Evolutionary conservation across 2,888 invertebrate genomes (phyloP).

Genomic region (Andricus quercusramuli): DNA sequence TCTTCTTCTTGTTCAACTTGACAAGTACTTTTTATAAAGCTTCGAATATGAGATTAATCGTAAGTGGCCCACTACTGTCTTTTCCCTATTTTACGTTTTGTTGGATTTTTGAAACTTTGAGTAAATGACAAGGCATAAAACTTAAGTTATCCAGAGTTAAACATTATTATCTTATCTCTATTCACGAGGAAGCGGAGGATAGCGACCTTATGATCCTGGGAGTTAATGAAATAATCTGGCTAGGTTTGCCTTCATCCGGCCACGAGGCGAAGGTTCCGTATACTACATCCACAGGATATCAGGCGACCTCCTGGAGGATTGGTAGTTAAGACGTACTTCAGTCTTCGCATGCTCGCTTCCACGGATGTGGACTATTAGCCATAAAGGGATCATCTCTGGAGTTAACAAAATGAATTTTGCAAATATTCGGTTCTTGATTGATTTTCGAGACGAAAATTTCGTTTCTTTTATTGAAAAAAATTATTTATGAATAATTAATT

Average conservation of each 20-base stretch:
- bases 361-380: conserved; percentile 13
- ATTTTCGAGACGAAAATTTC: background rate
- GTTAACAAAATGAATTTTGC: conserved; percentile 7
- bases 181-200: conserved; percentile 16
- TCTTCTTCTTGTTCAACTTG: too few relatives aligned
- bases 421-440: conserved; percentile 12
- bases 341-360: background rate
- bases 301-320: conserved; percentile 16
- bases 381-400: conserved; percentile 11
- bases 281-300: conserved; percentile 15
- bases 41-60: too few relatives aligned
- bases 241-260: conserved; percentile 31
- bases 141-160: conserved; percentile 9
- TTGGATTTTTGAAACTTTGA: background rate
- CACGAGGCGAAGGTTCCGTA: conserved; percentile 11
- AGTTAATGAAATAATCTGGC: conserved; percentile 37
- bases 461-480: background rate
- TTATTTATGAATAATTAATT: too few relatives aligned
- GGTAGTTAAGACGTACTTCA: conserved; percentile 19
- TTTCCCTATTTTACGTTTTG: background rate
- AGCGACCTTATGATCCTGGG: conserved; percentile 14
- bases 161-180: conserved; percentile 18
- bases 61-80: background rate
- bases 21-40: too few relatives aligned
- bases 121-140: background rate